These are phyloP conservation scores for Pseudobourletiella spinata DNA, from an alignment of 1,140 invertebrate genomes.

Conservation along the genomic window DNA sequence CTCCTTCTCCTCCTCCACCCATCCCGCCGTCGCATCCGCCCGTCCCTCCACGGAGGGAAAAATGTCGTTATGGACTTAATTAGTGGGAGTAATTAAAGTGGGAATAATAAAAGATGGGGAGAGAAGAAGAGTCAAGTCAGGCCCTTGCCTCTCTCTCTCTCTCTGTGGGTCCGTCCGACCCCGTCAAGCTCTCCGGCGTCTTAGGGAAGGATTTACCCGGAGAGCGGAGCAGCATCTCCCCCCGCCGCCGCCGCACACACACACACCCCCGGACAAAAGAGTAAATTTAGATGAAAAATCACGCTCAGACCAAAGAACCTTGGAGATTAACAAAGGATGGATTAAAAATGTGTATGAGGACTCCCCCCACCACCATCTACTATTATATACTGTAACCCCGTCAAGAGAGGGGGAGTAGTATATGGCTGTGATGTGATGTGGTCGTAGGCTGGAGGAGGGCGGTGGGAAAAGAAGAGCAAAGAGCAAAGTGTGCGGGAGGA, in stretches of 20 bases:
- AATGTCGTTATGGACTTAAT: slow-evolving; percentile 36
- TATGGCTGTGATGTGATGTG: neutral
- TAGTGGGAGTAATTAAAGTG: slow-evolving; percentile 34
- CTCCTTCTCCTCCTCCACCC: too few relatives aligned
- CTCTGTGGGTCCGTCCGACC: too few relatives aligned
- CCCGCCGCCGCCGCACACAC: too few relatives aligned
- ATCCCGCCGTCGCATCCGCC: too few relatives aligned
- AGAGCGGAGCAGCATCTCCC: slow-evolving; percentile 4
- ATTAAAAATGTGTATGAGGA: slow-evolving; percentile 29
- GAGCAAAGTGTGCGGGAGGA: too few relatives aligned
- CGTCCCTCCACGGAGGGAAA: too few relatives aligned
- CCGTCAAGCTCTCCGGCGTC: too few relatives aligned
- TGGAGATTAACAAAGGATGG: slow-evolving; percentile 36
- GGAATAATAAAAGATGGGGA: slow-evolving; percentile 29
- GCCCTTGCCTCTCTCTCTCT: too few relatives aligned
- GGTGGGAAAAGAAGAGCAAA: too few relatives aligned
- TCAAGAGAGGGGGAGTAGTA: neutral
- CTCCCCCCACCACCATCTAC: too few relatives aligned
- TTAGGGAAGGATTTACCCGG: slow-evolving; percentile 25
- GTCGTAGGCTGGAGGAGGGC: too few relatives aligned
- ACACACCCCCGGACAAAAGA: slow-evolving; percentile 16
- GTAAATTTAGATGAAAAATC: slow-evolving; percentile 37
- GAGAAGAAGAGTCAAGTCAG: slow-evolving; percentile 14
- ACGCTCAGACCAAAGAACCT: slow-evolving; percentile 28
- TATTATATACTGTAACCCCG: too few relatives aligned